A percentile compares a stretch with the other conserved stretches of the same genome.
These are phyloP conservation scores for Aporophyla lueneburgensis DNA, from an alignment of 2,888 invertebrate genomes.

Conservation along the genomic window DNA sequence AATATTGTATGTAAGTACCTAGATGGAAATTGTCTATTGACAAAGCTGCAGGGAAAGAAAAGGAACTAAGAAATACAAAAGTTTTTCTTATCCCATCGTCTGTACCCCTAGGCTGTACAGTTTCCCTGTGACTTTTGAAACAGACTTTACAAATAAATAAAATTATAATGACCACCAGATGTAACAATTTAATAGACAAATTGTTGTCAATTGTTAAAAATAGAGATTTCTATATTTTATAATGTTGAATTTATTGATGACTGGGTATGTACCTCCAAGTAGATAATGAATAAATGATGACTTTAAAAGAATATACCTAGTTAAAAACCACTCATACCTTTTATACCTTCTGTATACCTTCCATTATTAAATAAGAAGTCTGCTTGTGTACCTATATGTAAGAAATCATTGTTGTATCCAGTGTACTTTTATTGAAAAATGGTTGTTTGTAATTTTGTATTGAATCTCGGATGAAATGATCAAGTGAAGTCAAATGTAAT, in stretches of 20 bases:
- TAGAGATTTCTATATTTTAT: slow-evolving; percentile 75
- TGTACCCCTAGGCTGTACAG: neutral
- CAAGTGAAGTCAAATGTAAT: slow-evolving; percentile 30
- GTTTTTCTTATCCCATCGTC: neutral
- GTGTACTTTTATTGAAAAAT: slow-evolving; percentile 32
- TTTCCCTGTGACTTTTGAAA: slow-evolving; percentile 58
- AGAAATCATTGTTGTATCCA: slow-evolving; percentile 43
- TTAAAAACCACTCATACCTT: slow-evolving; percentile 55
- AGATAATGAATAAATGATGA: slow-evolving; percentile 45
- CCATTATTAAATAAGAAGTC: slow-evolving; percentile 42
- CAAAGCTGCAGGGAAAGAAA: slow-evolving; percentile 43
- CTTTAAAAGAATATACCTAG: slow-evolving; percentile 22
- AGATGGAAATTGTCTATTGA: slow-evolving; percentile 49
- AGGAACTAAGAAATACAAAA: neutral
- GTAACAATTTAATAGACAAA: slow-evolving; percentile 73
- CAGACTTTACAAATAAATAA: slow-evolving; percentile 45
- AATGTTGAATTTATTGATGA: slow-evolving; percentile 73
- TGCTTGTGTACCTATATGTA: slow-evolving; percentile 34
- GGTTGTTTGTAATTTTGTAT: slow-evolving; percentile 38
- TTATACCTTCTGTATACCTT: slow-evolving; percentile 57
- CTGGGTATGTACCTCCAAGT: slow-evolving; percentile 65
- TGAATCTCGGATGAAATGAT: slow-evolving; percentile 58
- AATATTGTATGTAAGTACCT: slow-evolving; percentile 37
- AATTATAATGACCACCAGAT: slow-evolving; percentile 71
- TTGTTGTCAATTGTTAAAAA: slow-evolving; percentile 84